Evolutionary conservation across 2,113 vertebrate genomes (phyloP).

Genomic region (Guaruba guarouba): DNA sequence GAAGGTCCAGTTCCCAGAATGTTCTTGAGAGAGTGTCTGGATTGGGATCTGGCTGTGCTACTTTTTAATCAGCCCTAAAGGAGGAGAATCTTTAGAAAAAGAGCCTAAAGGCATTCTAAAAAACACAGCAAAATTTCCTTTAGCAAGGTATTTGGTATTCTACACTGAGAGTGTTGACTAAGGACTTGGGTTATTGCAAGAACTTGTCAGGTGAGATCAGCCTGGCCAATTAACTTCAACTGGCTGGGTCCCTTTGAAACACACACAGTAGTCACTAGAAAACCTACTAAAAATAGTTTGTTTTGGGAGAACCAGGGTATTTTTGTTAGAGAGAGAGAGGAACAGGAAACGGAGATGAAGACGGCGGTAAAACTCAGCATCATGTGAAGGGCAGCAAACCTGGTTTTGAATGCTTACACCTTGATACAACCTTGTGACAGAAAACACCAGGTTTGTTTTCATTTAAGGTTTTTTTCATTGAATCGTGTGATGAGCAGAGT

Average conservation of each 20-base stretch:
- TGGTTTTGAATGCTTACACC: neutral
- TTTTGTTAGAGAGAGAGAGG: neutral
- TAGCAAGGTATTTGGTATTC: neutral
- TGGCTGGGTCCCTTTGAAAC: neutral
- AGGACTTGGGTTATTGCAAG: neutral
- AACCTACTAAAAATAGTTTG: neutral
- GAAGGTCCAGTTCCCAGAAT: neutral
- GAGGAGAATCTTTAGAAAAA: slow-evolving; percentile 35
- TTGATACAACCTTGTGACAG: neutral
- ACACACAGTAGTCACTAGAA: neutral
- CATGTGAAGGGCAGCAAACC: neutral
- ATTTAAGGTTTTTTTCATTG: neutral
- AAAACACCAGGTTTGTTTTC: slow-evolving; percentile 4
- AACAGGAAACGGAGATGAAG: neutral
- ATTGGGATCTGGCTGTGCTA: neutral
- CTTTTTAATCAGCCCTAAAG: neutral
- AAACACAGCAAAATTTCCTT: neutral
- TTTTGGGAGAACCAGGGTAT: neutral
- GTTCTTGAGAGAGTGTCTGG: neutral
- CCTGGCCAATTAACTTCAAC: neutral
- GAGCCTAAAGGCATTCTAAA: neutral
- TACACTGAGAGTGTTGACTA: neutral
- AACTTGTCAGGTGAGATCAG: neutral
- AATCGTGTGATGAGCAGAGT: neutral
- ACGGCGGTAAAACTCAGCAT: neutral